A percentile compares a stretch with the other conserved stretches of the same genome.
These are phyloP conservation scores for Polyploca ridens DNA, from an alignment of 2,888 invertebrate genomes.

Conservation along the genomic window DNA sequence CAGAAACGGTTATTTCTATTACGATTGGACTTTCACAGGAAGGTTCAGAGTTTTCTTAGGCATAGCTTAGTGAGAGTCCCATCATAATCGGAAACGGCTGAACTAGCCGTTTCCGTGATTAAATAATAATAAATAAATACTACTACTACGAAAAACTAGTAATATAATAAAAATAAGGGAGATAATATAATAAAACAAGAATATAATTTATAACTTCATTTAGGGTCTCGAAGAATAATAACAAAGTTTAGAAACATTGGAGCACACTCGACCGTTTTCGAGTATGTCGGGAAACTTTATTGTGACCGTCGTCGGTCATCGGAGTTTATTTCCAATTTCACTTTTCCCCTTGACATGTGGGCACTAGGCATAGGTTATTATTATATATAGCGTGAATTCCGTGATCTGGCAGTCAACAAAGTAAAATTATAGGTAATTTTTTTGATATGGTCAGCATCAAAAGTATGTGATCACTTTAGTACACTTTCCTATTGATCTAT, in stretches of 20 bases:
- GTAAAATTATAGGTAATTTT: background rate
- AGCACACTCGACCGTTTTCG: conserved; percentile 54
- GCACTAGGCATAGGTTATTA: background rate
- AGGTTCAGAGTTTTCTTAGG: too few species aligned
- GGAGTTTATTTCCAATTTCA: conserved; percentile 19
- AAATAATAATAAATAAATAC: too few species aligned
- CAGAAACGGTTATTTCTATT: too few species aligned
- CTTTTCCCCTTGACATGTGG: conserved; percentile 5
- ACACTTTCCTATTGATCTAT: too few species aligned
- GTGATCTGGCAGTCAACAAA: background rate
- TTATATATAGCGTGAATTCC: background rate
- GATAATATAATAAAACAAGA: too few species aligned
- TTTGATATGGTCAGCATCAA: too few species aligned
- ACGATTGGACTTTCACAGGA: too few species aligned
- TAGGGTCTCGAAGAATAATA: conserved; percentile 49
- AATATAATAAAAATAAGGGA: background rate
- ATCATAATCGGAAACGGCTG: too few species aligned
- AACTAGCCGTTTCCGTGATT: too few species aligned
- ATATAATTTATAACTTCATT: background rate
- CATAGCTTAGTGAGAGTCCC: too few species aligned
- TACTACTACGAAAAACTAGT: background rate
- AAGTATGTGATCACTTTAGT: too few species aligned
- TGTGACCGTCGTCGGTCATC: conserved; percentile 17
- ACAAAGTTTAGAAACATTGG: conserved; percentile 57
- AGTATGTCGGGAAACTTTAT: conserved; percentile 51